Conservation (phyloP, 2,113 vertebrate species). For the Caloenas nicobarica region DNA sequence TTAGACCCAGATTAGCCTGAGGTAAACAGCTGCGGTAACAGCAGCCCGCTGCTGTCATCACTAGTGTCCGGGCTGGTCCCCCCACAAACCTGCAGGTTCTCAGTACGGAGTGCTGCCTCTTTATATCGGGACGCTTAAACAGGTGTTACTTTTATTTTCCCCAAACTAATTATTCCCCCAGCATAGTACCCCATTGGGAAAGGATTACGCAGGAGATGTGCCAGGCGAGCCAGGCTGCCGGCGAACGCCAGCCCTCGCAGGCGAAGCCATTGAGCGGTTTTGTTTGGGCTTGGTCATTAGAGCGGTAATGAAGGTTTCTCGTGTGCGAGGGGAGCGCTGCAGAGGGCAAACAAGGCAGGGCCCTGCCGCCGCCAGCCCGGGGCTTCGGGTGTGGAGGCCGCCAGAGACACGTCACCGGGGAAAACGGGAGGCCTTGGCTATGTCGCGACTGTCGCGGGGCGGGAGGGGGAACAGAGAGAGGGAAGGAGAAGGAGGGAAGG, state of each 20-base stretch:
- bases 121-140: conserved; percentile 14
- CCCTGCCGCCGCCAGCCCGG: neutral
- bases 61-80: neutral
- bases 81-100: neutral
- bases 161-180: neutral
- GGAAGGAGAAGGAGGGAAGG: neutral
- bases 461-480: too few species aligned
- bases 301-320: conserved; percentile 47
- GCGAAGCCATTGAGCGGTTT: conserved; percentile 31
- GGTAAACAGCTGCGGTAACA: neutral
- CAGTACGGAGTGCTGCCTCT: neutral
- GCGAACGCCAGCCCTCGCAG: conserved; percentile 15
- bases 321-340: conserved; percentile 2
- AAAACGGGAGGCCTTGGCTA: neutral
- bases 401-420: neutral
- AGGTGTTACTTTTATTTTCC: conserved; percentile 56
- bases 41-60: neutral
- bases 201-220: conserved; percentile 48
- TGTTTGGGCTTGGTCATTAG: conserved; percentile 54
- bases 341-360: conserved; percentile 48
- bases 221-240: conserved; percentile 18
- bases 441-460: neutral
- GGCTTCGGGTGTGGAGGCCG: neutral
- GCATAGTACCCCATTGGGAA: conserved; percentile 12
- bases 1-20: neutral